Evolutionary conservation across 2,113 vertebrate species (phyloP), one percentile per base, ranked within the genome.

Genomic region (Nerophis lumbriciformis): DNA sequence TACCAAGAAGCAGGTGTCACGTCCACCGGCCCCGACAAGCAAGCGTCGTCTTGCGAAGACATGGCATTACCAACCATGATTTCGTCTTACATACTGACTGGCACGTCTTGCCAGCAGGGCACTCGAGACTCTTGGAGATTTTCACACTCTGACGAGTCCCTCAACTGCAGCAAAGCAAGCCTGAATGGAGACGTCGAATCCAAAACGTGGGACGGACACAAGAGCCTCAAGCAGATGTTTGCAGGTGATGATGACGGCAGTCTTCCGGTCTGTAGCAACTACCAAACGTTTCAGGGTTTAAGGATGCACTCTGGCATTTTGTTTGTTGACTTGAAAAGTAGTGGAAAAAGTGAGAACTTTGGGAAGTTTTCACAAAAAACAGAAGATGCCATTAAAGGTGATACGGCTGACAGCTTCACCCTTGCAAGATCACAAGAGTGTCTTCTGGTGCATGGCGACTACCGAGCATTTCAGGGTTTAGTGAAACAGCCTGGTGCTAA

Each of bases 91-190:
- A 47, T 78, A 28, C 42, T 37, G n/a, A 70, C 45, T 59, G 79
- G 82, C 15, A 69, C 73, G 53, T 75, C 72, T 3, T 79, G 83
- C 68, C 71, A 75, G 19, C 67, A 47, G 6, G 69, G 68, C 55
- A 72, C 39, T 6, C 36, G 53, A 42, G 66, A 75, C 51, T 62
- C 63, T 48, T 65, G 42, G 12, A 51, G 5, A n/a, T 58, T 61
- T 57, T 65, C 75, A 8, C 66, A 75, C 39, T 50, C 55, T 16
- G 65, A 52, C 55, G 56, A 15, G 11, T 68, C 61, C 10, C 67
- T 58, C 21, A 73, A 69, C 35, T 37, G 21, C 9, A 59, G 54
- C 42, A 52, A 53, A 16, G 38, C 53, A 39, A 8, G 44, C 2
- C 10, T 21, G 8, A 28, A 16, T 15, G 48, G 51, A 47, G 65